Base-by-base conservation (phyloP, 1,140 invertebrate genomes). In the Centruroides sculpturatus region DNA sequence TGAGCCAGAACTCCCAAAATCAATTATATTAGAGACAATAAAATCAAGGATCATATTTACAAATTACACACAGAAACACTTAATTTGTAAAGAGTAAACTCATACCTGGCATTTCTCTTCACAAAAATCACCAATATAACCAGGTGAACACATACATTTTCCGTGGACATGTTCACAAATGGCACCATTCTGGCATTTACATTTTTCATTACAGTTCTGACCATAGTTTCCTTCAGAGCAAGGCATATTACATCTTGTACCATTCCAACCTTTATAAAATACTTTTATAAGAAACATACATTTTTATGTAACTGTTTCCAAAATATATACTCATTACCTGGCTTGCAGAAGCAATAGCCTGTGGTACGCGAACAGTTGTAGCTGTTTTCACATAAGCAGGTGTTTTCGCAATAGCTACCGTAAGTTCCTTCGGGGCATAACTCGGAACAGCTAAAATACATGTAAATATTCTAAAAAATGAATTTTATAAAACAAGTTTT, bases 181-280 rank as follows among this genome's bases (percentile, higher is more conserved):
- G 23, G 91, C 92, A 52, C 82, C 83, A 74, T 98, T 98, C 71
- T 96, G 89, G 75, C 95, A 98, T 7, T 82, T 81, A 71, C 94
- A 98, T 54, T 85, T 81, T 46, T 83, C 81, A 62, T 85, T 83
- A 70, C 93, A 97, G 51, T 83, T 81, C 36, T 76, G 72, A n/a
- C 89, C 89, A 81, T 82, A 92, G 59, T 73, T 78, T 23, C 85
- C 85, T 11, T 77, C 70, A 0, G 82, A 82, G 74, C 88, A 92
- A 13, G 41, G 51, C 8, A 68, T 34, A 35, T 47, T 58, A 54
- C 35, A 47, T 12, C 12, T 47, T 12, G 46, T 52, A 23, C 35
- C 34, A 13, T 13, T 41, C 56, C 12, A 58, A 23, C 35, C 35
- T 92, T 23, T 23, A 41, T 41, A 8, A 41, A 41, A 41, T 41